phyloP scores from a whole-genome alignment of 2,797 vertebrate genomes.

The Microchirus variegatus region DNA sequence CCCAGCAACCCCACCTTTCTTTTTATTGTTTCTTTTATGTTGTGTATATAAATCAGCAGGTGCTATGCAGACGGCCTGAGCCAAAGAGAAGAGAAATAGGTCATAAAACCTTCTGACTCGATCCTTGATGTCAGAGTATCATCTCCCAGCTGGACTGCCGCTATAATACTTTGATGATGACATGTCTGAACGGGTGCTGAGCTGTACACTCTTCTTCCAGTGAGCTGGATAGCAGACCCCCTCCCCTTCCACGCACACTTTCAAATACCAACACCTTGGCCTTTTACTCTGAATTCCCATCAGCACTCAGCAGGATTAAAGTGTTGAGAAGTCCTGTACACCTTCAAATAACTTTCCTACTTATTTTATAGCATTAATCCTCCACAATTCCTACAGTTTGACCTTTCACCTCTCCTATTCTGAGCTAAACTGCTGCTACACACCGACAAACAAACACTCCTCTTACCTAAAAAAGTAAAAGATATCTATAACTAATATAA shows the following conservation, averaged over 20 bases:
- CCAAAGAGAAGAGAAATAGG: conserved; percentile 8
- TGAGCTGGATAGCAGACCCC: neutral
- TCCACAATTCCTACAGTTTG: too few species aligned
- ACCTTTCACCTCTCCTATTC: too few species aligned
- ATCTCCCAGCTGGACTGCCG: conserved; percentile 2
- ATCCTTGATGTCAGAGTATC: conserved; percentile 2
- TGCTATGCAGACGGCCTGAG: conserved; percentile 22
- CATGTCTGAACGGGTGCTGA: conserved; percentile 12
- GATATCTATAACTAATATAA: too few species aligned
- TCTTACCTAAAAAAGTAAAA: too few species aligned
- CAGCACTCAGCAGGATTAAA: conserved; percentile 3
- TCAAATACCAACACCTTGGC: neutral
- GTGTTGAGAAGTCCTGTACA: neutral
- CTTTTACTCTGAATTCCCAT: conserved; percentile 6
- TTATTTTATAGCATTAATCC: too few species aligned
- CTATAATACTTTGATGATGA: conserved; percentile 23
- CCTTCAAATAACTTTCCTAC: too few species aligned
- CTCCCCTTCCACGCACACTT: neutral
- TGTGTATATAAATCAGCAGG: conserved; percentile 37
- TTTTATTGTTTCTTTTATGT: conserved; percentile 34
- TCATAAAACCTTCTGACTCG: conserved; percentile 6
- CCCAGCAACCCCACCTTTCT: conserved; percentile 4
- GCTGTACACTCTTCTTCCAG: neutral
- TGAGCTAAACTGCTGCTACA: too few species aligned
- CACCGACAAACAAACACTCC: too few species aligned